These are phyloP conservation scores for Galeruca laticollis DNA, from an alignment of 2,888 invertebrate species.

Conservation along the genomic window DNA sequence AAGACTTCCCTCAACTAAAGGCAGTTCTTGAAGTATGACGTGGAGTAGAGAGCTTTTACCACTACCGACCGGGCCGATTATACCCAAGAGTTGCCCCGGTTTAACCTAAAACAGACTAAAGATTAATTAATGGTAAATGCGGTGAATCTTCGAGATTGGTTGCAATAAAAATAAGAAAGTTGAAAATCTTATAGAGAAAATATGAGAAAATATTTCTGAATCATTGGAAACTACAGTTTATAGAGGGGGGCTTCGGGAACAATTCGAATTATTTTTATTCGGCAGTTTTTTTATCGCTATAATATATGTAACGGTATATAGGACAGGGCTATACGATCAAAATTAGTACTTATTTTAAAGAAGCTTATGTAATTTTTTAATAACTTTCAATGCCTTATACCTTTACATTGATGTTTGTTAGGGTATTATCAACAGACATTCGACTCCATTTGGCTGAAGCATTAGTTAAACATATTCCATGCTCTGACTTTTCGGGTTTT, in stretches of 20 bases:
- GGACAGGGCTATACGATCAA: too few relatives aligned
- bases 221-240: too few relatives aligned
- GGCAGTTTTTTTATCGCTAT: too few relatives aligned
- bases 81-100: constrained; percentile 70
- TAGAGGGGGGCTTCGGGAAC: too few relatives aligned
- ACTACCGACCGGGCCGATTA: constrained; percentile 77
- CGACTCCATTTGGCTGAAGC: constrained; percentile 79
- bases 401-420: constrained; percentile 75
- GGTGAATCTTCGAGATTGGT: too few relatives aligned
- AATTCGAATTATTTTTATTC: too few relatives aligned
- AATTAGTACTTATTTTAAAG: too few relatives aligned
- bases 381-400: constrained; percentile 47
- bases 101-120: constrained; percentile 55
- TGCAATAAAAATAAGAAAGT: too few relatives aligned
- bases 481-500: constrained; percentile 52
- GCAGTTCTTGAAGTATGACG: constrained; percentile 79
- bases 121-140: neutral
- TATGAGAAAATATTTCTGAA: too few relatives aligned
- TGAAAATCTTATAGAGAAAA: too few relatives aligned
- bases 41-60: constrained; percentile 74
- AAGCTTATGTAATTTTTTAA: too few relatives aligned
- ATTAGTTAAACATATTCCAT: constrained; percentile 74
- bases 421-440: constrained; percentile 74
- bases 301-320: too few relatives aligned
- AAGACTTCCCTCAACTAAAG: constrained; percentile 75